Evolutionary conservation across 2,113 vertebrate species (phyloP).

Genomic region (Notothenia coriiceps): DNA sequence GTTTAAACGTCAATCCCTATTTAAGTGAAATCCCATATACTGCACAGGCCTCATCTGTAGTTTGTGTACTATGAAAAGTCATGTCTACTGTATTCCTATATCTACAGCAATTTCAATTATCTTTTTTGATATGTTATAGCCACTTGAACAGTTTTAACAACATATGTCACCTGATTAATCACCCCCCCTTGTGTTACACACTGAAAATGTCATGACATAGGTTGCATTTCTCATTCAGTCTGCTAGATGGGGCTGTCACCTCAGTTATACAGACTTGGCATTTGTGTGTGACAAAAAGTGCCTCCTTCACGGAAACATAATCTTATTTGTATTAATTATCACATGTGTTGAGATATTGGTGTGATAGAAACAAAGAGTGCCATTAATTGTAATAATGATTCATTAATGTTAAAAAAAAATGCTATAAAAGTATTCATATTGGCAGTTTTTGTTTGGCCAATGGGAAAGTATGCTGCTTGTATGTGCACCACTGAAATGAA

Average conservation of each 20-base stretch:
- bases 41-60: not conserved
- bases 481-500: not conserved
- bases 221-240: not conserved
- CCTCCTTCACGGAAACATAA: not conserved
- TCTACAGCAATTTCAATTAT: not conserved
- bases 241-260: constrained; percentile 37
- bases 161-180: too few species aligned
- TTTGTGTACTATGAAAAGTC: not conserved
- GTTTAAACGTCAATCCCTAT: too few species aligned
- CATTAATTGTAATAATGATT: not conserved
- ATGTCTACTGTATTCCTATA: not conserved
- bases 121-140: too few species aligned
- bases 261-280: not conserved
- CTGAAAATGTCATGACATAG: not conserved
- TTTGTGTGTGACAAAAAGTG: not conserved
- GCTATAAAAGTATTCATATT: not conserved
- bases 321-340: not conserved
- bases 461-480: not conserved
- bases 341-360: not conserved
- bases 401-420: not conserved
- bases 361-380: not conserved
- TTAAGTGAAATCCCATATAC: not conserved
- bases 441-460: not conserved
- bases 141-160: not conserved
- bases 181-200: not conserved